phyloP scores from a whole-genome alignment of 1,140 invertebrate genomes.

The Meteorus sp. region DNA sequence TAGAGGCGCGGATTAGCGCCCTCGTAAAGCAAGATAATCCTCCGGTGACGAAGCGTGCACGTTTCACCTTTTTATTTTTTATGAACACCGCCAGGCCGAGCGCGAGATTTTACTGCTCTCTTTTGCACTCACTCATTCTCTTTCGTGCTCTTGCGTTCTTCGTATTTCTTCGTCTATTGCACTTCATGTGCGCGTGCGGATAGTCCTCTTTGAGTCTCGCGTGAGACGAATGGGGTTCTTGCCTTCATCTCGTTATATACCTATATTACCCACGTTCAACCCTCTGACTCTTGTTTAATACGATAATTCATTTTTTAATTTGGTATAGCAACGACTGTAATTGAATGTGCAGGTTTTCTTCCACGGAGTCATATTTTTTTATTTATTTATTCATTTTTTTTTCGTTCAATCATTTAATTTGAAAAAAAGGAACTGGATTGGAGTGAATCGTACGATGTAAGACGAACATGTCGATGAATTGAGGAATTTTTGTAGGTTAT shows the following conservation, averaged over 20 bases:
- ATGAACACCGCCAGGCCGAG: conserved; percentile 19
- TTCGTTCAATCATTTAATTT: too few relatives aligned
- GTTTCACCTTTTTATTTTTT: conserved; percentile 13
- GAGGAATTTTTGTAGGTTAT: too few relatives aligned
- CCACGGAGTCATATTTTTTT: neutral
- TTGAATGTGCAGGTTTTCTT: neutral
- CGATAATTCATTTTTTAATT: conserved; percentile 21
- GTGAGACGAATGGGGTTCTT: conserved; percentile 25
- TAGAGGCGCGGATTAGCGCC: conserved; percentile 18
- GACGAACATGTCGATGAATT: too few relatives aligned
- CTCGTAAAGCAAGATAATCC: conserved; percentile 28
- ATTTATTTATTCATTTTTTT: too few relatives aligned
- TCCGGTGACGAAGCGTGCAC: conserved; percentile 22
- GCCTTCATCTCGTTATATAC: conserved; percentile 14
- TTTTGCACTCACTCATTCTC: conserved; percentile 14
- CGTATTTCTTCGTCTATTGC: conserved; percentile 9
- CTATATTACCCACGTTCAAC: neutral
- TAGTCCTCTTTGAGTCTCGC: conserved; percentile 11
- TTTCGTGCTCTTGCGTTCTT: conserved; percentile 7
- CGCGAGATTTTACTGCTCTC: conserved; percentile 29
- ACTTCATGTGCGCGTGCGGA: neutral
- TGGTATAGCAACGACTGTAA: neutral
- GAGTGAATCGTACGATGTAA: too few relatives aligned
- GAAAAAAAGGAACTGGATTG: too few relatives aligned
- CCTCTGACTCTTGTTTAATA: conserved; percentile 21